phyloP scores from a whole-genome alignment of 1,140 invertebrate genomes.

The Thrips palmi region DNA sequence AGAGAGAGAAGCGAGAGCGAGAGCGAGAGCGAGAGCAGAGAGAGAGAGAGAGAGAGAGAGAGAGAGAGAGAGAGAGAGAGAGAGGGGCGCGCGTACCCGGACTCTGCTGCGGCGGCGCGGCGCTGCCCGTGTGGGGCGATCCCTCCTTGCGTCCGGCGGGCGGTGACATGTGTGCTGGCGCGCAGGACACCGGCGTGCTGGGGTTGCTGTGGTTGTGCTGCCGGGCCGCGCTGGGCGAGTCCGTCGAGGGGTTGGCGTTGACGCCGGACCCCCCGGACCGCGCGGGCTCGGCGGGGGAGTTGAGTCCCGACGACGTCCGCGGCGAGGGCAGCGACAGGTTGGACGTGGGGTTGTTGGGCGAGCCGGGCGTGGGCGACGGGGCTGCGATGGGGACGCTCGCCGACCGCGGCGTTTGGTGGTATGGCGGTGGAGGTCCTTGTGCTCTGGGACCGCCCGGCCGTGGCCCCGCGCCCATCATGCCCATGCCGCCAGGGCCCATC shows the following conservation, averaged over 20 bases:
- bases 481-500: slow-evolving; percentile 27
- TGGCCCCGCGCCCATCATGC: slow-evolving; percentile 28
- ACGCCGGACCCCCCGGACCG: slow-evolving; percentile 33
- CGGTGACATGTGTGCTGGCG: slow-evolving; percentile 21
- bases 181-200: slow-evolving; percentile 45
- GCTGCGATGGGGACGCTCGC: slow-evolving; percentile 66
- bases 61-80: too few species aligned
- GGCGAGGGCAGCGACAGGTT: slow-evolving; percentile 52
- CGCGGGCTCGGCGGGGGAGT: slow-evolving; percentile 43
- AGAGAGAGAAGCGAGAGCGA: too few species aligned
- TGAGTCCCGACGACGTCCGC: slow-evolving; percentile 42
- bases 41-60: too few species aligned
- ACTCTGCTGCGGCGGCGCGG: slow-evolving; percentile 24
- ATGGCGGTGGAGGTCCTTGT: slow-evolving; percentile 74
- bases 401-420: slow-evolving; percentile 61
- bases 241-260: slow-evolving; percentile 39
- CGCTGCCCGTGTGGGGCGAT: slow-evolving; percentile 33
- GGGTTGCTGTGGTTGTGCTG: slow-evolving; percentile 42
- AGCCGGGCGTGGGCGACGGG: slow-evolving; percentile 48
- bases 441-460: slow-evolving; percentile 24
- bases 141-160: slow-evolving; percentile 14
- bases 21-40: too few species aligned
- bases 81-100: too few species aligned
- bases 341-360: slow-evolving; percentile 47
- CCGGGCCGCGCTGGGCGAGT: slow-evolving; percentile 29